phyloP scores from a whole-genome alignment of 1,140 invertebrate genomes.

The Galendromus occidentalis region DNA sequence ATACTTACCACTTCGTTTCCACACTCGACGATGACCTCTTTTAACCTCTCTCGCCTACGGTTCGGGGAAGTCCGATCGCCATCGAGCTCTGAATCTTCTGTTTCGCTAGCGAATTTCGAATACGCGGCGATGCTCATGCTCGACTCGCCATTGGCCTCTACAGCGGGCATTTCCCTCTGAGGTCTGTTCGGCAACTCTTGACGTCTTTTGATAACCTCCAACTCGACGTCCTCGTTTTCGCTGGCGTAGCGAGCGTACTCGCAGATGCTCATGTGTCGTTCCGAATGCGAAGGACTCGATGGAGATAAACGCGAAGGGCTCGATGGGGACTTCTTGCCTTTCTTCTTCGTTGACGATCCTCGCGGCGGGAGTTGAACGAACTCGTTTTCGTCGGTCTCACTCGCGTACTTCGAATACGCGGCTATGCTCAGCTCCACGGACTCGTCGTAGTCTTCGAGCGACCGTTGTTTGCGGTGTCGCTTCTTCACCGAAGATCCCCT shows the following conservation, averaged over 20 bases:
- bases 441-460: neutral
- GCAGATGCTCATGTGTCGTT: neutral
- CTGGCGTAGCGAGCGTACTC: neutral
- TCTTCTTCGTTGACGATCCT: neutral
- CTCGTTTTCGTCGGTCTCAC: neutral
- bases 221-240: neutral
- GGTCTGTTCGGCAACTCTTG: neutral
- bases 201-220: neutral
- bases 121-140: neutral
- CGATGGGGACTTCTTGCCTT: neutral
- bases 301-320: neutral
- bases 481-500: neutral
- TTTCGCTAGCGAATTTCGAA: neutral
- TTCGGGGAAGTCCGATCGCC: neutral
- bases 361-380: neutral
- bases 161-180: neutral
- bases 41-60: neutral
- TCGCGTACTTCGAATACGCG: slow-evolving; percentile 5
- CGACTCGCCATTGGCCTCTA: neutral
- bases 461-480: neutral
- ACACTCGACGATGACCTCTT: neutral
- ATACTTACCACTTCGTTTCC: slow-evolving; percentile 7
- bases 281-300: neutral
- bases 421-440: neutral
- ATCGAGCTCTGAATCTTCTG: neutral